A percentile compares a stretch with the other conserved stretches of the same genome.
Evolutionary conservation across 2,113 vertebrate genomes (phyloP).

Genomic region (Electrona antarctica): DNA sequence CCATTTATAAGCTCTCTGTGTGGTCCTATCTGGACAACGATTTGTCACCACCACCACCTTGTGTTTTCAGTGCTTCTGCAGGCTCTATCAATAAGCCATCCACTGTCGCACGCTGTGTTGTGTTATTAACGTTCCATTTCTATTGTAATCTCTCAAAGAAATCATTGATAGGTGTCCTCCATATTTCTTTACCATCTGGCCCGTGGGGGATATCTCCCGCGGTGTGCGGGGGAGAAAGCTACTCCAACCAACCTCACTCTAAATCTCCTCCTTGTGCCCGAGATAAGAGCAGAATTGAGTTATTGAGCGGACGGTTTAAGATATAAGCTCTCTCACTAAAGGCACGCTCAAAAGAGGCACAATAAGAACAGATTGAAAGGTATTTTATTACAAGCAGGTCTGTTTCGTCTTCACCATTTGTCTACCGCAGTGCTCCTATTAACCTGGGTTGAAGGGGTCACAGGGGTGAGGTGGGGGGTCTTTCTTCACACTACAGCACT

Average conservation of each 20-base stretch:
- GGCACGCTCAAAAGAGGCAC: conserved; percentile 39
- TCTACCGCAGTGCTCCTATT: conserved; percentile 26
- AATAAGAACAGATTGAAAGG: conserved; percentile 43
- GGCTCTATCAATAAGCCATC: conserved; percentile 64
- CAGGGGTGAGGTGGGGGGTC: neutral
- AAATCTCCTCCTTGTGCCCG: conserved; percentile 65
- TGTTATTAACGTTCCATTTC: conserved; percentile 59
- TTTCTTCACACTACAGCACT: too few species aligned
- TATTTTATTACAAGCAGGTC: conserved; percentile 31
- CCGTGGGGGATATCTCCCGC: conserved; percentile 35
- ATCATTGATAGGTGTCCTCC: conserved; percentile 49
- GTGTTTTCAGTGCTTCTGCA: conserved; percentile 36
- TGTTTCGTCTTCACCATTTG: conserved; percentile 32
- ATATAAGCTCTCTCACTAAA: conserved; percentile 68
- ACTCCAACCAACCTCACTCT: conserved; percentile 46
- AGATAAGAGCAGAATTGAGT: conserved; percentile 75
- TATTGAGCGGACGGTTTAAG: conserved; percentile 72
- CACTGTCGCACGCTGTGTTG: conserved; percentile 36
- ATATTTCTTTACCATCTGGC: conserved; percentile 58
- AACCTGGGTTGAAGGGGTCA: conserved; percentile 20
- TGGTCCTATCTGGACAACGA: conserved; percentile 30
- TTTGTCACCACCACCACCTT: conserved; percentile 34
- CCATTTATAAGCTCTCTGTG: conserved; percentile 39
- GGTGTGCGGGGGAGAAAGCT: conserved; percentile 45
- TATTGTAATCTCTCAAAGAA: conserved; percentile 65